Evolutionary conservation across 2,113 vertebrate genomes (phyloP).

Genomic region (Gallinago media): DNA sequence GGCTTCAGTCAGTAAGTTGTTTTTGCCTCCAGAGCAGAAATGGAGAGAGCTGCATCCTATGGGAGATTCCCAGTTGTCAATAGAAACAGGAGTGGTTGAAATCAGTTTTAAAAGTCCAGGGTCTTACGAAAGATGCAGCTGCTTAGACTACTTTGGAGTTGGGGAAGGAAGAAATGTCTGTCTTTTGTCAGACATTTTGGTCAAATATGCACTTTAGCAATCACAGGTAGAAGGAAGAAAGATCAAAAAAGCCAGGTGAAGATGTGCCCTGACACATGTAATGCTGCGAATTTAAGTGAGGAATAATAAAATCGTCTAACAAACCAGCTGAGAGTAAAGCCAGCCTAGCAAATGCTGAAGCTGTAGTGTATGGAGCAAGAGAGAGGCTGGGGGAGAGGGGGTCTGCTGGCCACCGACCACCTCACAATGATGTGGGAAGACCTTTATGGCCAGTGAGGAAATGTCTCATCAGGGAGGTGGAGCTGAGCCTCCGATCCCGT

Average conservation of each 20-base stretch:
- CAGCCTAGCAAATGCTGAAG: background rate
- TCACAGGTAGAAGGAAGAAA: background rate
- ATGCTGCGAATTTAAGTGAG: background rate
- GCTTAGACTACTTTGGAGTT: background rate
- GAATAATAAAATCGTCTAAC: background rate
- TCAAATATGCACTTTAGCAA: background rate
- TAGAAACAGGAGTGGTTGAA: background rate
- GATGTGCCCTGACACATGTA: background rate
- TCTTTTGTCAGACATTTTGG: background rate
- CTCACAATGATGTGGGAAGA: background rate
- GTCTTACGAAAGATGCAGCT: background rate
- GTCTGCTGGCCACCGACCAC: fast-evolving
- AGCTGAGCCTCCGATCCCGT: background rate
- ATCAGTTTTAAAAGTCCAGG: background rate
- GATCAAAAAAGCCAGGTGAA: background rate
- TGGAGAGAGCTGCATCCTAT: background rate
- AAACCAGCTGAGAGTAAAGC: background rate
- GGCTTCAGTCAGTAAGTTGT: background rate
- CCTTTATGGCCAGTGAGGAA: background rate
- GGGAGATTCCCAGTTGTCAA: background rate
- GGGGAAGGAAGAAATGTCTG: background rate
- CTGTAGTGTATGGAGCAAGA: background rate
- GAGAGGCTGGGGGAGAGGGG: background rate
- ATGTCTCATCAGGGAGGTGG: background rate
- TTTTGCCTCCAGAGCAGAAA: background rate